Percentiles rank a stretch among this genome's conserved stretches.
Evolutionary conservation across 2,797 vertebrate species (phyloP).

Genomic region (Xerus rutilus): DNA sequence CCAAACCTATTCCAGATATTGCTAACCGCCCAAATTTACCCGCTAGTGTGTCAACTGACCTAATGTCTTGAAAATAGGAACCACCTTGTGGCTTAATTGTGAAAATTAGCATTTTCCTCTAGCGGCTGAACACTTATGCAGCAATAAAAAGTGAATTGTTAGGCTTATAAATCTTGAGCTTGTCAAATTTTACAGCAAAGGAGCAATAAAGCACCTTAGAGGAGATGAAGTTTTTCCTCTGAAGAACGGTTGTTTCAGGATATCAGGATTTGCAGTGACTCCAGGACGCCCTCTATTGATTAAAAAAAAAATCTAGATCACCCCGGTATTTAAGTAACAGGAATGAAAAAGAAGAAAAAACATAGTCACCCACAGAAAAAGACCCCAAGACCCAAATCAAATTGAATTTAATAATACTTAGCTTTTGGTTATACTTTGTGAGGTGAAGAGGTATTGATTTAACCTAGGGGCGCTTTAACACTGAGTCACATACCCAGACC

Average conservation of each 20-base stretch:
- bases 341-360: background rate
- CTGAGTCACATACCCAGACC: too few relatives aligned
- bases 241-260: slow-evolving; percentile 62
- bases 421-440: background rate
- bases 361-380: background rate
- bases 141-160: slow-evolving; percentile 81
- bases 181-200: slow-evolving; percentile 80
- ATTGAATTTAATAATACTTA: slow-evolving; percentile 55
- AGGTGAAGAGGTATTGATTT: background rate
- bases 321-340: background rate
- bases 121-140: slow-evolving; percentile 72
- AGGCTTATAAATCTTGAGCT: slow-evolving; percentile 75
- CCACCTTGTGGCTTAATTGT: slow-evolving; percentile 74
- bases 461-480: too few relatives aligned
- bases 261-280: slow-evolving; percentile 70
- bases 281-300: slow-evolving; percentile 84
- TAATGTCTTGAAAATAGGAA: slow-evolving; percentile 73
- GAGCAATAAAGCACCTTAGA: slow-evolving; percentile 80
- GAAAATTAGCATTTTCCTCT: slow-evolving; percentile 79
- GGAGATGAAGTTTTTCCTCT: slow-evolving; percentile 76
- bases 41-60: slow-evolving; percentile 36
- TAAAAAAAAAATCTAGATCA: slow-evolving; percentile 19
- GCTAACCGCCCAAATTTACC: slow-evolving; percentile 55
- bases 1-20: background rate
- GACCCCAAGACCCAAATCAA: slow-evolving; percentile 7